Evolutionary conservation across 2,113 vertebrate species (phyloP).

Genomic region (Strix aluco): DNA sequence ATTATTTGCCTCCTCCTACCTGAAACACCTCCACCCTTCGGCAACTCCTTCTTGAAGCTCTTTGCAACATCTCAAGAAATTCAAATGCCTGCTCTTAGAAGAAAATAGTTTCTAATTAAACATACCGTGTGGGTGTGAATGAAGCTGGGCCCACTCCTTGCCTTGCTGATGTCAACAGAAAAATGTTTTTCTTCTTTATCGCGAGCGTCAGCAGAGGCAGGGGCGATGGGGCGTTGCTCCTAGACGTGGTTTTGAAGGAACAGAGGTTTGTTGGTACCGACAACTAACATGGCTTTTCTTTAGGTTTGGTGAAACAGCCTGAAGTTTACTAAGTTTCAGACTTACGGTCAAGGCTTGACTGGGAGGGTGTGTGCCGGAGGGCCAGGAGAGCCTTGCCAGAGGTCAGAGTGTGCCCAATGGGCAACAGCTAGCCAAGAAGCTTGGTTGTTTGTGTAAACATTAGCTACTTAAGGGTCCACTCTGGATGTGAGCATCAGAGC

Average conservation of each 20-base stretch:
- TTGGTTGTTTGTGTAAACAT: background rate
- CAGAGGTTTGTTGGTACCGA: background rate
- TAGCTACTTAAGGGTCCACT: background rate
- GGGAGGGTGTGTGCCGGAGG: rapidly evolving
- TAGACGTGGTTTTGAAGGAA: background rate
- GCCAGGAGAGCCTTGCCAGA: background rate
- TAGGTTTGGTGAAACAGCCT: background rate
- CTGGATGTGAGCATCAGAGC: background rate
- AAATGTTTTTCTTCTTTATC: conserved; percentile 8
- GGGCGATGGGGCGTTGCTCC: background rate
- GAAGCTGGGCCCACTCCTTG: conserved; percentile 49
- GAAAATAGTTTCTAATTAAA: conserved; percentile 67
- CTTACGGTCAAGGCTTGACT: background rate
- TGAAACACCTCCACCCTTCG: conserved; percentile 17
- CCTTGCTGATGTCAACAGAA: conserved; percentile 39
- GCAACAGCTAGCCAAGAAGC: background rate
- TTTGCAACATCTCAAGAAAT: conserved; percentile 33
- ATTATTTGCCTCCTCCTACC: conserved; percentile 47
- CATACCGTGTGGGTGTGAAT: conserved; percentile 9
- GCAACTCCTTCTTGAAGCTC: conserved; percentile 42
- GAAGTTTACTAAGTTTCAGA: background rate
- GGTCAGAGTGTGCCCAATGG: rapidly evolving
- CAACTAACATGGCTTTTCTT: background rate
- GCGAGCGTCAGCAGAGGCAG: background rate
- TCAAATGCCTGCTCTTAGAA: conserved; percentile 46